These are phyloP conservation scores for Chesias legatella DNA, from an alignment of 2,888 invertebrate species.

Conservation along the genomic window DNA sequence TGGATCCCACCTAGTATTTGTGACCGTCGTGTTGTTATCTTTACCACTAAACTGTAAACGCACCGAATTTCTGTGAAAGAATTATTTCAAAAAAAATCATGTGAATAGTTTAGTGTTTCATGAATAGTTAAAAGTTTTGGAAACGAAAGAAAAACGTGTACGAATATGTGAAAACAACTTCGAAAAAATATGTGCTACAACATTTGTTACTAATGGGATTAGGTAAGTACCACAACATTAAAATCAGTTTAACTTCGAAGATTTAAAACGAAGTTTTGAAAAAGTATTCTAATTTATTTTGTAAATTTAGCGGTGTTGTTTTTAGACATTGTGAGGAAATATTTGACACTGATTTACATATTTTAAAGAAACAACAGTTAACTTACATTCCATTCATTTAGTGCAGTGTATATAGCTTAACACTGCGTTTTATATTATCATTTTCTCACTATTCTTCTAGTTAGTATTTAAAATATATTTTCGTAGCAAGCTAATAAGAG, in stretches of 20 bases:
- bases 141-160: constrained; percentile 1
- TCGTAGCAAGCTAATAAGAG: too few relatives aligned
- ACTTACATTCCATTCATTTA: too few relatives aligned
- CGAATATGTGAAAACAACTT: constrained; percentile 13
- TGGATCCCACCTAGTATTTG: constrained; percentile 36
- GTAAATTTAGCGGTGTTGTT: too few relatives aligned
- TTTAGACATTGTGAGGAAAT: constrained; percentile 6
- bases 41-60: constrained; percentile 35
- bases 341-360: not conserved
- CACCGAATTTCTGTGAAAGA: constrained; percentile 21
- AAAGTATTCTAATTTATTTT: too few relatives aligned
- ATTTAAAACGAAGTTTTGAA: too few relatives aligned
- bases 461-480: too few relatives aligned
- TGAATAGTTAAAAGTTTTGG: not conserved
- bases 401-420: too few relatives aligned
- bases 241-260: too few relatives aligned
- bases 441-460: too few relatives aligned
- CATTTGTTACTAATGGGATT: constrained; percentile 48
- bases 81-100: constrained; percentile 3
- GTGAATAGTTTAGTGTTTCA: not conserved
- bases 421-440: too few relatives aligned
- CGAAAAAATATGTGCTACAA: constrained; percentile 42
- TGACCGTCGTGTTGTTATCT: constrained; percentile 36
- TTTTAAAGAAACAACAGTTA: too few relatives aligned
- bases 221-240: constrained; percentile 36